A percentile compares a stretch with the other conserved stretches of the same genome.
Conservation (phyloP, 1,140 invertebrate genomes). For the Pissodes strobi region DNA sequence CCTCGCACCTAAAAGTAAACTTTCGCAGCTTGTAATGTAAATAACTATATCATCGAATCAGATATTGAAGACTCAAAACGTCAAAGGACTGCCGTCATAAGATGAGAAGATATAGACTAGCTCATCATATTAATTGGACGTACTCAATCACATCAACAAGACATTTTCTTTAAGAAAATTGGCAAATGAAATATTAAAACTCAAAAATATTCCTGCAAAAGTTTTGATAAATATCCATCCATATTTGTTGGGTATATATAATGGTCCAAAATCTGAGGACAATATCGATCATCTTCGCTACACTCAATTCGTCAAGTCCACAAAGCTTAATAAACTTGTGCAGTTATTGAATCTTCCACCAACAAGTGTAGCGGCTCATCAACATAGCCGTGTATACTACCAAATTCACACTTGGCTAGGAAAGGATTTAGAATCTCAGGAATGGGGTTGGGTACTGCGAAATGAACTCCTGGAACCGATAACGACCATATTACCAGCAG, state of each 20-base stretch:
- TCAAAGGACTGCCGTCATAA: conserved; percentile 48
- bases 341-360: too few relatives aligned
- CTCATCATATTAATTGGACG: conserved; percentile 51
- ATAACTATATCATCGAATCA: conserved; percentile 51
- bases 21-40: too few relatives aligned
- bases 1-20: too few relatives aligned
- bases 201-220: conserved; percentile 1
- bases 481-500: too few relatives aligned
- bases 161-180: conserved; percentile 32
- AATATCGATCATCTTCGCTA: conserved; percentile 10
- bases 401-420: too few relatives aligned
- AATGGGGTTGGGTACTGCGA: too few relatives aligned
- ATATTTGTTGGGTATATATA: conserved; percentile 8
- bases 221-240: conserved; percentile 9
- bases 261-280: conserved; percentile 15
- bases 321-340: too few relatives aligned
- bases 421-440: too few relatives aligned
- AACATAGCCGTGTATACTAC: too few relatives aligned
- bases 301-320: conserved; percentile 5
- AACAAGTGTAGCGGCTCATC: too few relatives aligned
- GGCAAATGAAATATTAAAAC: conserved; percentile 43
- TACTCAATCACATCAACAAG: conserved; percentile 35
- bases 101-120: conserved; percentile 54
- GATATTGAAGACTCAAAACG: conserved; percentile 48
- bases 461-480: too few relatives aligned